Conservation (phyloP, 2,888 invertebrate species). For the Gari tellinella region DNA sequence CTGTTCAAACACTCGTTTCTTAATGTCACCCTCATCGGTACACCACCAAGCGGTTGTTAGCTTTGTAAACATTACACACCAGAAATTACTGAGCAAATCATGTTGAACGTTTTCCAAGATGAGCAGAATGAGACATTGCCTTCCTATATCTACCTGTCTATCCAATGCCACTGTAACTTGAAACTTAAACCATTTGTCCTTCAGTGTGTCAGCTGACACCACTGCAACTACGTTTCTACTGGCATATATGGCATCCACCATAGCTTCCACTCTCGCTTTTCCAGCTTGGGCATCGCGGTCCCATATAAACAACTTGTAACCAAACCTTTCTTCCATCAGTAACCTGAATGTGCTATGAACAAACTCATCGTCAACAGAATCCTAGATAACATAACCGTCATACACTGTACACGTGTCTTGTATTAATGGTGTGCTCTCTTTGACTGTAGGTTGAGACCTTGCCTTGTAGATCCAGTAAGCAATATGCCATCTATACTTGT, state of each 20-base stretch:
- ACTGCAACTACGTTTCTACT: slow-evolving; percentile 25
- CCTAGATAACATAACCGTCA: slow-evolving; percentile 38
- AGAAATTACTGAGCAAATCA: slow-evolving; percentile 25
- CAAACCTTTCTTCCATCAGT: slow-evolving; percentile 24
- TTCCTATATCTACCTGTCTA: slow-evolving; percentile 6
- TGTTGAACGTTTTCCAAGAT: slow-evolving; percentile 36
- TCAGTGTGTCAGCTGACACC: slow-evolving; percentile 29
- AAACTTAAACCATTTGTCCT: slow-evolving; percentile 37
- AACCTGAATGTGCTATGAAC: slow-evolving; percentile 11
- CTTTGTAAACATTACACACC: slow-evolving; percentile 44
- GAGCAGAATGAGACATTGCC: slow-evolving; percentile 16
- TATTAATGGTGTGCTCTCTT: slow-evolving; percentile 21
- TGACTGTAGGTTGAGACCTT: background rate
- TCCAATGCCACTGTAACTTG: slow-evolving; percentile 33
- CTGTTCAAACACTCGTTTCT: no score
- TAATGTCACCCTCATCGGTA: no score
- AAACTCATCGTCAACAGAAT: slow-evolving; percentile 15
- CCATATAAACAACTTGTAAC: slow-evolving; percentile 30
- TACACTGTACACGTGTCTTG: background rate
- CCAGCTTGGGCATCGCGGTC: slow-evolving; percentile 27
- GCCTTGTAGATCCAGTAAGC: slow-evolving; percentile 29
- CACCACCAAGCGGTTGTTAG: slow-evolving; percentile 33
- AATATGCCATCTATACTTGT: slow-evolving; percentile 41
- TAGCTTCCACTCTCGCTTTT: slow-evolving; percentile 9
- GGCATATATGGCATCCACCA: slow-evolving; percentile 31